A percentile compares a stretch with the other conserved stretches of the same genome.
phyloP scores from a whole-genome alignment of 30 jellyfish, hydroid and myxozoan genomes.

The Turritopsis rubra region DNA sequence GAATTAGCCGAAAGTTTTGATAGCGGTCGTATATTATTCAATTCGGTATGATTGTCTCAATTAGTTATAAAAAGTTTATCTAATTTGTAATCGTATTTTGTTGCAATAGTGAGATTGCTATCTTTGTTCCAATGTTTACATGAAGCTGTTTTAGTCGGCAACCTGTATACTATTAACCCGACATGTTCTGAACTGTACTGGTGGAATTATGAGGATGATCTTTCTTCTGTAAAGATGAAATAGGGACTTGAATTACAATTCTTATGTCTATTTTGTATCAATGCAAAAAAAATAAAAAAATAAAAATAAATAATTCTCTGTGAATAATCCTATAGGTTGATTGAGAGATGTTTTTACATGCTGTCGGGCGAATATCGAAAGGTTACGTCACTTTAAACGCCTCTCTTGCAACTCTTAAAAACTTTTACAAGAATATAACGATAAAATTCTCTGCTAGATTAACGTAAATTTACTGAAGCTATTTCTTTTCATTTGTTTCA shows the following conservation, averaged over 20 bases:
- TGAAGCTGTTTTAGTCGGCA: neutral
- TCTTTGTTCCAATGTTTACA: neutral
- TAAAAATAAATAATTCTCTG: neutral
- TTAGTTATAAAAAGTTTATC: neutral
- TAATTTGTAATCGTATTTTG: neutral
- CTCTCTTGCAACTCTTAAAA: neutral
- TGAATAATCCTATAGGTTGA: neutral
- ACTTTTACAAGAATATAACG: neutral
- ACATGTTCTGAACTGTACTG: neutral
- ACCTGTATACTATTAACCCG: neutral
- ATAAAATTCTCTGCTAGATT: neutral
- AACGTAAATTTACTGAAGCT: neutral
- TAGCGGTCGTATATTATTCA: constrained; percentile 1
- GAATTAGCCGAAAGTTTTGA: neutral
- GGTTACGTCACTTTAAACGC: no score
- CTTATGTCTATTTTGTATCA: neutral
- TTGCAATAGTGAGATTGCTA: neutral
- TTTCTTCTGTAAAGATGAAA: neutral
- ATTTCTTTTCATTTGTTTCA: neutral
- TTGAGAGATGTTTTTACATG: no score
- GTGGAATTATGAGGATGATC: neutral
- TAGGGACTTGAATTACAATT: neutral
- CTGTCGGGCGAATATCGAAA: no score
- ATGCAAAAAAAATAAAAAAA: neutral
- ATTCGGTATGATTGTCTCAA: constrained; percentile 2